These are phyloP conservation scores for Hyles euphorbiae DNA, from an alignment of 1,140 invertebrate genomes.

Conservation along the genomic window DNA sequence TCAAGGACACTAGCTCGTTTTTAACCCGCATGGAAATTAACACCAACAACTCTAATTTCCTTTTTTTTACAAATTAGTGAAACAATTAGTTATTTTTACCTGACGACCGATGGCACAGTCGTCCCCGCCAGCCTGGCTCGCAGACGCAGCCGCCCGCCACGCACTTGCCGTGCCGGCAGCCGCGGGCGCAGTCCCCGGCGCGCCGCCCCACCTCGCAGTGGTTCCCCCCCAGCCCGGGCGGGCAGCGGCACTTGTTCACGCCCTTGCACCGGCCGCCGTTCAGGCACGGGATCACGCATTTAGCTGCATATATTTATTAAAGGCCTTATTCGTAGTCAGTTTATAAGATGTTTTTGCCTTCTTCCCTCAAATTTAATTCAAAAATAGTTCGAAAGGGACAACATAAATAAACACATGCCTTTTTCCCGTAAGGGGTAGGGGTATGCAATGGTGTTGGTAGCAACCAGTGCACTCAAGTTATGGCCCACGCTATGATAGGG, in stretches of 20 bases:
- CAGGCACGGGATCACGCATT: slow-evolving; percentile 91
- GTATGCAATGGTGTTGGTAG: neutral
- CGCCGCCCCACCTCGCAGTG: slow-evolving; percentile 89
- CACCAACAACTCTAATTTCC: too few species aligned
- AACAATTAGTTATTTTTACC: slow-evolving; percentile 14
- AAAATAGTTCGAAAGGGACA: neutral
- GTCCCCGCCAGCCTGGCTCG: slow-evolving; percentile 83
- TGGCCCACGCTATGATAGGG: too few species aligned
- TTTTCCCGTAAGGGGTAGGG: neutral
- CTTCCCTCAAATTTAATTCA: neutral
- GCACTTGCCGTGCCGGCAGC: slow-evolving; percentile 85
- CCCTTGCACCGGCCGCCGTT: slow-evolving; percentile 91
- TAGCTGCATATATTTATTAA: slow-evolving; percentile 75
- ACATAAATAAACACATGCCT: too few species aligned
- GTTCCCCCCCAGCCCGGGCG: slow-evolving; percentile 85
- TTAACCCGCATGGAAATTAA: too few species aligned
- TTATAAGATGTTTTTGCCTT: slow-evolving; percentile 2
- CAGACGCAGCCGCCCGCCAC: slow-evolving; percentile 83
- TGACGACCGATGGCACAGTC: slow-evolving; percentile 75
- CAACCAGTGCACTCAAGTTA: too few species aligned
- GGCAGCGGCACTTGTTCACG: slow-evolving; percentile 90
- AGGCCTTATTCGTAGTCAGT: slow-evolving; percentile 16
- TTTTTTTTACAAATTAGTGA: neutral
- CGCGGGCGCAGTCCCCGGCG: slow-evolving; percentile 81
- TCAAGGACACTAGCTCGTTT: too few species aligned